Conservation (phyloP, 1,140 invertebrate species). For the Drosophila yakuba region DNA sequence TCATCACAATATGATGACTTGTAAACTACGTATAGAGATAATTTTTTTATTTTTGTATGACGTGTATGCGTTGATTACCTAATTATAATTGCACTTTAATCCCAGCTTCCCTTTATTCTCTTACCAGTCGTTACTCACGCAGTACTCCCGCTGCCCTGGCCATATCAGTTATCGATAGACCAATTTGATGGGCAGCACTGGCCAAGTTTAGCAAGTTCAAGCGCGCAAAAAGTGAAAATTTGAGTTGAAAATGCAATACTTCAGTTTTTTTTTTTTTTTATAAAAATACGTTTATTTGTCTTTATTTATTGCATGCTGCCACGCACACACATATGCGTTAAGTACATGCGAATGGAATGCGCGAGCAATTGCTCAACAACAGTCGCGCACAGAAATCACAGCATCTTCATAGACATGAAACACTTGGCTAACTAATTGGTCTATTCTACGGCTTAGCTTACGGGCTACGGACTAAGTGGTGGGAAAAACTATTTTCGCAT, state of each 20-base stretch:
- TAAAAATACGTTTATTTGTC: conserved; percentile 56
- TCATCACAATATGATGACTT: too few relatives aligned
- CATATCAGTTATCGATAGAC: conserved; percentile 8
- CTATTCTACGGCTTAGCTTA: conserved; percentile 64
- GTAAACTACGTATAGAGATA: too few relatives aligned
- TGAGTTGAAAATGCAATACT: background rate
- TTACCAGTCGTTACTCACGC: background rate
- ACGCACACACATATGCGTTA: conserved; percentile 39
- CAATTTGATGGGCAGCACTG: conserved; percentile 14
- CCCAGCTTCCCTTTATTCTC: too few relatives aligned
- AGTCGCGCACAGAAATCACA: conserved; percentile 75
- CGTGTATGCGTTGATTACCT: too few relatives aligned
- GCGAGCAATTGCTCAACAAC: conserved; percentile 62
- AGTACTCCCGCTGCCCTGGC: background rate
- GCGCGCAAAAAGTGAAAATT: background rate
- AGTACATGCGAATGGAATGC: conserved; percentile 65
- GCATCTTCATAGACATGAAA: conserved; percentile 78
- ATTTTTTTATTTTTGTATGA: background rate
- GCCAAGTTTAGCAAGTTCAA: background rate
- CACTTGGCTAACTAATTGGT: conserved; percentile 60
- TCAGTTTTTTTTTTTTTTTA: conserved; percentile 22
- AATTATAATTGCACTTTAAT: too few relatives aligned
- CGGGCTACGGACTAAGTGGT: conserved; percentile 43
- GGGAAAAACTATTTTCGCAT: background rate
- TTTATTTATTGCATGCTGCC: conserved; percentile 59